phyloP scores from a whole-genome alignment of 2,797 vertebrate genomes.

The Menidia menidia region DNA sequence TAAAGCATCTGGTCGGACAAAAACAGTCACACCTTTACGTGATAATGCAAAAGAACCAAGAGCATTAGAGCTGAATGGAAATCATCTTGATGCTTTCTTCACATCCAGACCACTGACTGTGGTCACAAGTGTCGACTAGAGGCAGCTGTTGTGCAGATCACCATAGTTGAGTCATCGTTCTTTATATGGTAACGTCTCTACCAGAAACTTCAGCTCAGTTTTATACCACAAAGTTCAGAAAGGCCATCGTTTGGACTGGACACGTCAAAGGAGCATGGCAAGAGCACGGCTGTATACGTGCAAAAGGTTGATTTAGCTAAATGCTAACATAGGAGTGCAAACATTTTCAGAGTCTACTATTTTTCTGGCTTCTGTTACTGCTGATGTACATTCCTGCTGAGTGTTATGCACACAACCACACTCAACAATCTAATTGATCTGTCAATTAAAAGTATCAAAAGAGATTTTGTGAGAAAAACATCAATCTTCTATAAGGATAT shows the following conservation, averaged over 20 bases:
- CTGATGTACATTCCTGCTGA: not conserved
- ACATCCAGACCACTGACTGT: not conserved
- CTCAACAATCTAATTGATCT: too few species aligned
- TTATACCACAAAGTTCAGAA: not conserved
- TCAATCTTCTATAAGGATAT: not conserved
- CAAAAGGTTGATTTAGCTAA: not conserved
- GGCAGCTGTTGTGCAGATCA: not conserved
- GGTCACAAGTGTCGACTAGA: not conserved
- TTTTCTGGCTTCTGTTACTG: not conserved
- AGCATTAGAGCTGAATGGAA: too few species aligned
- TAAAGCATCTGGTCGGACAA: conserved; percentile 12
- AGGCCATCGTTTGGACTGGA: not conserved
- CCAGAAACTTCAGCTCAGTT: not conserved
- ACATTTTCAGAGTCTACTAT: not conserved
- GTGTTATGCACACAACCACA: not conserved
- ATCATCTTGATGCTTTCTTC: not conserved
- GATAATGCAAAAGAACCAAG: not conserved
- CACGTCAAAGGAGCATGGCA: not conserved
- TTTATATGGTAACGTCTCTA: not conserved
- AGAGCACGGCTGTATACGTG: not conserved
- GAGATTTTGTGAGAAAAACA: not conserved
- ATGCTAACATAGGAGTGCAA: not conserved
- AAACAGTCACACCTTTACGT: conserved; percentile 3
- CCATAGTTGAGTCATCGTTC: not conserved
- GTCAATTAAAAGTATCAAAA: not conserved